These are phyloP conservation scores for Thinocorus orbignyianus DNA, from an alignment of 2,113 vertebrate genomes.

Conservation along the genomic window DNA sequence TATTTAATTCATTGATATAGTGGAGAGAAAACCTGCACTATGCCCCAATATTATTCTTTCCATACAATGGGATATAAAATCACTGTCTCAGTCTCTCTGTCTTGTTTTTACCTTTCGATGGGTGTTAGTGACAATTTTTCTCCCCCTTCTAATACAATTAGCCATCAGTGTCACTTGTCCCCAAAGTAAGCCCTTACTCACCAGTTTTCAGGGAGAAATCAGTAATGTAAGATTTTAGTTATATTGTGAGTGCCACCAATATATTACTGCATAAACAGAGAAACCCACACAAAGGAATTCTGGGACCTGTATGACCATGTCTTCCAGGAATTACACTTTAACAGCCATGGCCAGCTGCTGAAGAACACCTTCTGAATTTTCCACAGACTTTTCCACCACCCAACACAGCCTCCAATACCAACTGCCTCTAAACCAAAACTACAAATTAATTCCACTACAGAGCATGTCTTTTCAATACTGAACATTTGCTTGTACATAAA, in stretches of 20 bases:
- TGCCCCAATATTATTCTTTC: neutral
- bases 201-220: neutral
- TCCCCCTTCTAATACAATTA: neutral
- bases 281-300: neutral
- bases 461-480: neutral
- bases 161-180: neutral
- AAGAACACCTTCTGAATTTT: neutral
- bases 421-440: neutral
- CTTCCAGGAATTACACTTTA: neutral
- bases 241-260: neutral
- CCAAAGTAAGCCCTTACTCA: neutral
- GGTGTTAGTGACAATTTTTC: neutral
- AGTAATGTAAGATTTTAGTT: neutral
- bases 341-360: neutral
- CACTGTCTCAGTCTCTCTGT: neutral
- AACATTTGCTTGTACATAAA: neutral
- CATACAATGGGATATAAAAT: neutral
- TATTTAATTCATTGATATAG: neutral
- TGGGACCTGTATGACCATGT: neutral
- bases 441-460: neutral
- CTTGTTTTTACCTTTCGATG: neutral
- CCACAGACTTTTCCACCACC: neutral
- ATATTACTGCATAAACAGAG: neutral
- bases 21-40: neutral
- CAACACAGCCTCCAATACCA: neutral